A percentile compares a stretch with the other conserved stretches of the same genome.
These are phyloP conservation scores for Tetragonula clypearis DNA, from an alignment of 1,140 invertebrate genomes.

Conservation along the genomic window DNA sequence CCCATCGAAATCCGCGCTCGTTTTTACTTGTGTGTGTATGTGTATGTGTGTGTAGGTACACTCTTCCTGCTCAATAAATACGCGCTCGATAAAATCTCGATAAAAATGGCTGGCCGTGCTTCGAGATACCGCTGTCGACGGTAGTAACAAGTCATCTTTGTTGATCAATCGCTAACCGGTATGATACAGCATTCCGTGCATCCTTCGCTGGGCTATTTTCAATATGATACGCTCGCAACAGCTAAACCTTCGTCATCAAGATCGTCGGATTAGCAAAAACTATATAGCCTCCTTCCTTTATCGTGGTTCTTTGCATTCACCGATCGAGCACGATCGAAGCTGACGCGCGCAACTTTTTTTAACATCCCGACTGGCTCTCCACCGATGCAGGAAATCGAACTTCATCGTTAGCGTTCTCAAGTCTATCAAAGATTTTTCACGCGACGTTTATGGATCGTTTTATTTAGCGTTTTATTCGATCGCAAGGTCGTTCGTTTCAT, in stretches of 20 bases:
- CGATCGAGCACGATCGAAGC: not conserved
- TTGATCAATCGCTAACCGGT: conserved; percentile 47
- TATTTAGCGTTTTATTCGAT: conserved; percentile 1
- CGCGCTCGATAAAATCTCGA: conserved; percentile 23
- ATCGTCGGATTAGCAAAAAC: conserved; percentile 47
- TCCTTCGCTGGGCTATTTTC: conserved; percentile 36
- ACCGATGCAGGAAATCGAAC: conserved; percentile 24
- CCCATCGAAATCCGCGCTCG: not conserved
- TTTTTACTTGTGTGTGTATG: not conserved
- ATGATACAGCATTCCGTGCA: conserved; percentile 46
- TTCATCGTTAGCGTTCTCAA: conserved; percentile 20
- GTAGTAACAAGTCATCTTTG: conserved; percentile 54
- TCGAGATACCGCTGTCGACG: conserved; percentile 24
- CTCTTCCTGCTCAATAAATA: conserved; percentile 28
- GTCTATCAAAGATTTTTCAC: conserved; percentile 24
- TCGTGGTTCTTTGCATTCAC: not conserved
- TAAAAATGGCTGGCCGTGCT: conserved; percentile 17
- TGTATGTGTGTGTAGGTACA: too few relatives aligned
- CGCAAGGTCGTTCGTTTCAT: conserved; percentile 19
- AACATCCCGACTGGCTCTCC: conserved; percentile 14
- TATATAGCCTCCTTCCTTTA: not conserved
- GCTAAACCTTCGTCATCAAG: conserved; percentile 45
- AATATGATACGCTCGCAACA: conserved; percentile 42
- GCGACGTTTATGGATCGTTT: not conserved
- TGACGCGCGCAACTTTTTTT: not conserved